Evolutionary conservation across 2,888 invertebrate genomes (phyloP), one percentile per base, ranked within the genome.

Genomic region (Cylloceria caligata): DNA sequence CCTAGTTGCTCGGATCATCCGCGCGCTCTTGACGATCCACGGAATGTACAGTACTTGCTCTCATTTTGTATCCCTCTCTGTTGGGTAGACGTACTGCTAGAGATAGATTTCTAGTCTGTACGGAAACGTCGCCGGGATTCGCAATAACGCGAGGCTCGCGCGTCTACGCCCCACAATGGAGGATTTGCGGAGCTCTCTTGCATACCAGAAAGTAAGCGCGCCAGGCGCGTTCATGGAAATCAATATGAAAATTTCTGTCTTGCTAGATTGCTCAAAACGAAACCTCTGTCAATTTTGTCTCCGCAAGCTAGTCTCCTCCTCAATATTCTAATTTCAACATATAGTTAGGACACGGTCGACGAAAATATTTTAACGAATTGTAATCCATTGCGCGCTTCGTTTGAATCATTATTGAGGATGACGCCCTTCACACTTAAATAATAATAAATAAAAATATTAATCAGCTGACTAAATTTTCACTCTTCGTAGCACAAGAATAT

Each of bases 101-200:
- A 24, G 52, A 52, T 52, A 13, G 52, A 52, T 52, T 52, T 24
- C 52, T 24, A 21, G 52, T 52, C 52, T 24, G 21, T 52, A 52
- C 52, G 52, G 24, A 52, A 52, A 52, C 52, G 52, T 52, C 52
- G 52, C 24, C 11, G 11, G 52, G 52, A 52, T 52, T 52, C 24
- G 52, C 52, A 52, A 52, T 52, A 52, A 52, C 52, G 52, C 52
- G 24, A 21, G 24, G 52, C 52, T n/a, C n/a, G 52, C 52, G 52
- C 52, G 52, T 24, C 52, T 52, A 52, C 52, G 24, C 52, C 21
- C 49, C 21, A 21, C 21, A 45, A 21, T 11, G 1, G 24, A 24
- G 52, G 52, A 52, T 52, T 52, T 52, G 52, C 52, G 11, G 21
- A 9, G 24, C 52, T 45, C 45, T 45, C n/a, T 45, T 16, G 45